Percentiles rank a stretch among this genome's conserved stretches.
These are phyloP conservation scores for Drosophila helvetica DNA, from an alignment of 2,888 invertebrate species.

Conservation along the genomic window DNA sequence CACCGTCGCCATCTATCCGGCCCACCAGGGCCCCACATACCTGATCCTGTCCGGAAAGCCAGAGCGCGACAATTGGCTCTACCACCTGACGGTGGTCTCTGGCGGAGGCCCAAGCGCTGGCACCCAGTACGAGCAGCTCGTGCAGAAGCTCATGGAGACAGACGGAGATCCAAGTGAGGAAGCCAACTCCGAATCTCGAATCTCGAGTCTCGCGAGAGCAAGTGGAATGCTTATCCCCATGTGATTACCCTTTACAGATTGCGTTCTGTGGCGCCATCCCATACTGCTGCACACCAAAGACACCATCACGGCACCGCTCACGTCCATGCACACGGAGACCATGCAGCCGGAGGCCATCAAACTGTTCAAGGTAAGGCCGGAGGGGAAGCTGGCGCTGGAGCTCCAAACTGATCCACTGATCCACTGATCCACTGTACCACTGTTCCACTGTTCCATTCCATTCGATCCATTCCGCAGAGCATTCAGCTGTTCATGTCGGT, in stretches of 20 bases:
- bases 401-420: neutral
- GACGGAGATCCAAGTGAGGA: constrained; percentile 94
- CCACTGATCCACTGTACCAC: too few relatives aligned
- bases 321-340: constrained; percentile 94
- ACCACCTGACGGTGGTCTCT: constrained; percentile 95
- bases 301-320: constrained; percentile 93
- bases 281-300: constrained; percentile 95
- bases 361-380: constrained; percentile 90
- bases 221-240: constrained; percentile 26
- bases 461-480: constrained; percentile 86
- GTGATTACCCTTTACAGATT: constrained; percentile 89
- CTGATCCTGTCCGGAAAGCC: constrained; percentile 95
- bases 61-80: constrained; percentile 95
- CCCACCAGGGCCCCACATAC: constrained; percentile 97
- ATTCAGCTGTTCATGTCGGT: constrained; percentile 98
- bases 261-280: constrained; percentile 97
- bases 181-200: neutral
- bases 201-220: too few relatives aligned
- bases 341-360: constrained; percentile 96
- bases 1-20: constrained; percentile 97
- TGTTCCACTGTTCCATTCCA: too few relatives aligned
- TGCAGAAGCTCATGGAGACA: constrained; percentile 98
- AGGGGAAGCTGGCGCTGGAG: neutral
- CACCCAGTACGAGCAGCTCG: constrained; percentile 97
- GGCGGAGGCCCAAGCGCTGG: constrained; percentile 96